These are phyloP conservation scores for Menura novaehollandiae DNA, from an alignment of 2,113 vertebrate genomes.

Conservation along the genomic window DNA sequence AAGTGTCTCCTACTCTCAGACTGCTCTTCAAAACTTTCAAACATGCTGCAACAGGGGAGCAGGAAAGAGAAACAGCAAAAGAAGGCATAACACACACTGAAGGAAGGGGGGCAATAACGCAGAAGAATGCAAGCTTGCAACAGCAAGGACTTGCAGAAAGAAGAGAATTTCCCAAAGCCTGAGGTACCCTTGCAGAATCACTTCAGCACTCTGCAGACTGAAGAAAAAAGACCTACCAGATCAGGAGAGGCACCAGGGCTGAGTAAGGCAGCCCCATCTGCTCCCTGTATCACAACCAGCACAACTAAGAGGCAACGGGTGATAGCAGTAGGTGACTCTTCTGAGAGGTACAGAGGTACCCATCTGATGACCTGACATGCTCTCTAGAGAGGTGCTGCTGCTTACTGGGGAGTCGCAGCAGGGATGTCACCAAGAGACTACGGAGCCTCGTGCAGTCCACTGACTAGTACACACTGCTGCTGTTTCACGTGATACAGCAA, in stretches of 20 bases:
- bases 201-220: background rate
- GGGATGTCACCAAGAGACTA: background rate
- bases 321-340: background rate
- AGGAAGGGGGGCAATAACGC: rapidly evolving
- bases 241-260: background rate
- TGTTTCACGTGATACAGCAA: background rate
- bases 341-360: background rate
- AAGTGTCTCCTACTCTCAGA: background rate
- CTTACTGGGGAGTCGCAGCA: background rate
- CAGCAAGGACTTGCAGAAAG: background rate
- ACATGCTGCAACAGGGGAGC: background rate
- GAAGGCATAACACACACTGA: background rate
- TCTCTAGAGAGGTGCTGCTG: background rate
- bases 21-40: background rate
- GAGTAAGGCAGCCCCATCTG: background rate
- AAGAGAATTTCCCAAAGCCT: background rate
- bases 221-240: background rate
- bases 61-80: background rate
- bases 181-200: background rate
- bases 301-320: background rate
- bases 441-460: background rate
- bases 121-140: background rate
- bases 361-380: background rate
- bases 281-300: background rate
- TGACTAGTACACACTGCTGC: background rate